Percentiles rank a stretch among this genome's conserved stretches.
Conservation (phyloP, 2,888 invertebrate genomes). For the Steromphala cineraria region DNA sequence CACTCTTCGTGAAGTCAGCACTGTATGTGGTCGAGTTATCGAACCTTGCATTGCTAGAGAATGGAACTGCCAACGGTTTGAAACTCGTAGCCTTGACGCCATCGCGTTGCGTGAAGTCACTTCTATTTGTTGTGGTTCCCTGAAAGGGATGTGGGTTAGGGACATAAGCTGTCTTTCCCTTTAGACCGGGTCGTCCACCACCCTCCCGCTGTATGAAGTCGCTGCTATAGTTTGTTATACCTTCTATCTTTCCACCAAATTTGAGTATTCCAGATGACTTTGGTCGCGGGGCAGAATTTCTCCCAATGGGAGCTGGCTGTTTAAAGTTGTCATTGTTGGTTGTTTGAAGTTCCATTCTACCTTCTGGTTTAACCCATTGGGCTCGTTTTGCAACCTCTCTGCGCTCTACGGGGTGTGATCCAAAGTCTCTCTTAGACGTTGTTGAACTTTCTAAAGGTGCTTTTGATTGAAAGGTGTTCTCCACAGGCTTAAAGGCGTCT, state of each 20-base stretch:
- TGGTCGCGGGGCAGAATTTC: conserved; percentile 55
- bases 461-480: conserved; percentile 52
- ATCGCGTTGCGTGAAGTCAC: conserved; percentile 61
- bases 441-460: conserved; percentile 67
- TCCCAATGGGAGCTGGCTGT: conserved; percentile 9
- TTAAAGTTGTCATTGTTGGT: conserved; percentile 44
- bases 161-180: conserved; percentile 55
- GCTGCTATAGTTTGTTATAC: conserved; percentile 68
- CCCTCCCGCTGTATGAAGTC: conserved; percentile 64
- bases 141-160: conserved; percentile 66
- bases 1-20: conserved; percentile 49
- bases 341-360: conserved; percentile 63
- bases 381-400: conserved; percentile 45
- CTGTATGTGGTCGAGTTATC: conserved; percentile 66
- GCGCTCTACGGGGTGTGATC: conserved; percentile 29
- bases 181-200: conserved; percentile 44
- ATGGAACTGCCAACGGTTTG: conserved; percentile 54
- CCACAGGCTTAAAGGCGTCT: conserved; percentile 57
- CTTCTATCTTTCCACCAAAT: conserved; percentile 66
- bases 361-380: conserved; percentile 57
- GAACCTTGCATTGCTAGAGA: conserved; percentile 56
- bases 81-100: conserved; percentile 46
- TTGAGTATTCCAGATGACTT: conserved; percentile 42
- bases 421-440: conserved; percentile 43
- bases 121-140: conserved; percentile 62